phyloP scores from a whole-genome alignment of 2,113 vertebrate species.

The Leiothrix lutea region DNA sequence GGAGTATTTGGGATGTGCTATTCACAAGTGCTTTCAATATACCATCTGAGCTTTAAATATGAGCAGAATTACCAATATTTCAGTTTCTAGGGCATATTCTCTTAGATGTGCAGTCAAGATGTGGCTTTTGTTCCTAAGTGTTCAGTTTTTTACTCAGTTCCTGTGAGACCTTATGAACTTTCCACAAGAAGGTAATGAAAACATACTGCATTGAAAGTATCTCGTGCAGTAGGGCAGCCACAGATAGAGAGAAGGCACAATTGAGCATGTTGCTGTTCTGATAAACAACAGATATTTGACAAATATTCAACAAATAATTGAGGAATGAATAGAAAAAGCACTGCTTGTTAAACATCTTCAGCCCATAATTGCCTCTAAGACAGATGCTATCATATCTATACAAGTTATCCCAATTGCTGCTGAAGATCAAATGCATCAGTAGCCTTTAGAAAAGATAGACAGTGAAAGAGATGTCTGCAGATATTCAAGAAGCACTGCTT shows the following conservation, averaged over 20 bases:
- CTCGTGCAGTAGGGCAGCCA: background rate
- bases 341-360: background rate
- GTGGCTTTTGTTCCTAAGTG: background rate
- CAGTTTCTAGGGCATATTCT: background rate
- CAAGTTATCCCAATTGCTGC: background rate
- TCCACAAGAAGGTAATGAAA: background rate
- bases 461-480: background rate
- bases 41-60: background rate
- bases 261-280: rapidly evolving
- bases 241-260: background rate
- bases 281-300: background rate
- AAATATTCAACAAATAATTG: background rate
- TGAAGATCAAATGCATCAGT: background rate
- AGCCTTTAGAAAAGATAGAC: background rate
- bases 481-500: background rate
- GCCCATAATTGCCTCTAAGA: background rate
- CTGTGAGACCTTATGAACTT: background rate
- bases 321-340: background rate
- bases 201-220: background rate
- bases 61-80: background rate
- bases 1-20: slow-evolving; percentile 3
- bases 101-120: background rate
- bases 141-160: background rate
- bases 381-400: background rate
- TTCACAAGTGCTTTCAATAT: background rate